These are phyloP conservation scores for Casuarius casuarius DNA, from an alignment of 2,113 vertebrate genomes.

Conservation along the genomic window DNA sequence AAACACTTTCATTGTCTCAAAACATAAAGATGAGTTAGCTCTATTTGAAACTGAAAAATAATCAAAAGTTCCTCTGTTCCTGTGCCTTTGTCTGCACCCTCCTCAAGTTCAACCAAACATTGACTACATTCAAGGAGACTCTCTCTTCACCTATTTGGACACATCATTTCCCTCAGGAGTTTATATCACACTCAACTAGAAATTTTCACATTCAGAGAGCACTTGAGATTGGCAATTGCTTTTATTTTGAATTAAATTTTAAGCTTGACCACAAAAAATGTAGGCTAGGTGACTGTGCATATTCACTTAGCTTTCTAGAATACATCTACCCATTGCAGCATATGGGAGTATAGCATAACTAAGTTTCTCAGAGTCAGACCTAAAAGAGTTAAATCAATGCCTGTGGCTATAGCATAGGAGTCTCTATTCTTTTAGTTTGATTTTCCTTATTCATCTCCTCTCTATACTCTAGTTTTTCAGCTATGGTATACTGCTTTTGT, in stretches of 20 bases:
- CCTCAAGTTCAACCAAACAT: background rate
- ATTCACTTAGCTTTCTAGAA: background rate
- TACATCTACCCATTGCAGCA: background rate
- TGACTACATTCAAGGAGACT: background rate
- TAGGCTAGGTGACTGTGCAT: background rate
- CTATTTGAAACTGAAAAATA: background rate
- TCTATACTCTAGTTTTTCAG: no score
- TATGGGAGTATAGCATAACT: background rate
- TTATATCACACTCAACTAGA: background rate
- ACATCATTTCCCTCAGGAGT: background rate
- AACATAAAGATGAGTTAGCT: background rate
- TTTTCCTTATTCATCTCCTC: background rate
- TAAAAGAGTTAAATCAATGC: background rate
- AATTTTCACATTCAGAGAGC: background rate
- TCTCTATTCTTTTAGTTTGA: background rate
- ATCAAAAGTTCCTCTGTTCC: background rate
- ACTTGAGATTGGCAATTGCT: background rate
- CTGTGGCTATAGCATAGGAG: background rate
- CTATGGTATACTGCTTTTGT: no score
- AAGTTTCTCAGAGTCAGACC: background rate
- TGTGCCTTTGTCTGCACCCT: background rate
- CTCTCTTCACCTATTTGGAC: background rate
- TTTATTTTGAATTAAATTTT: background rate
- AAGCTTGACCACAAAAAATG: background rate
- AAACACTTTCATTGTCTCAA: background rate